Evolutionary conservation across 2,797 vertebrate genomes (phyloP).

Genomic region (Tragelaphus oryx): DNA sequence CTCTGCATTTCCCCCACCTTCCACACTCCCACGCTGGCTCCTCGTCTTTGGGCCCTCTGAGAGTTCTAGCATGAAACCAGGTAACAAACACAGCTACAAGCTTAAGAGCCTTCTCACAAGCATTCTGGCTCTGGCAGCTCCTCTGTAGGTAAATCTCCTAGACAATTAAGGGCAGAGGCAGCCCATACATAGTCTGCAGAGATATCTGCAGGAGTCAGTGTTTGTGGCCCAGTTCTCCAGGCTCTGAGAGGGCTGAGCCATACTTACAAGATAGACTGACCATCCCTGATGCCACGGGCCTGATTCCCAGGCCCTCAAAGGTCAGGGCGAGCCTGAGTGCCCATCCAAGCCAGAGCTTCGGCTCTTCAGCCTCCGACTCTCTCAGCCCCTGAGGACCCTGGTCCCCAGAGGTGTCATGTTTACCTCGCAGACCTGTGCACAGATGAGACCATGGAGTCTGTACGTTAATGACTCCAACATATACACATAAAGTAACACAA

Average conservation of each 20-base stretch:
- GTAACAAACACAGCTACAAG: neutral
- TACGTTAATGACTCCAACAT: neutral
- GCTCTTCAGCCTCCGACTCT: neutral
- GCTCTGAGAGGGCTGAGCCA: neutral
- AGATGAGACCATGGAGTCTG: neutral
- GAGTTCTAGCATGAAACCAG: neutral
- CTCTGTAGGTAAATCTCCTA: neutral
- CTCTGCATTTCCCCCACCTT: neutral
- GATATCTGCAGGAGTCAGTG: neutral
- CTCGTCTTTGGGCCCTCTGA: neutral
- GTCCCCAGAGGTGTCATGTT: neutral
- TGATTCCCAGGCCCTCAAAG: neutral
- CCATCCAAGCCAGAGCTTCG: neutral
- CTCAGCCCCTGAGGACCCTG: neutral
- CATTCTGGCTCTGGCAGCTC: neutral
- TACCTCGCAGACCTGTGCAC: neutral
- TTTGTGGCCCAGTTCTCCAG: neutral
- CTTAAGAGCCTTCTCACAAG: neutral
- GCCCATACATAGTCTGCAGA: neutral
- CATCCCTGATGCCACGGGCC: neutral
- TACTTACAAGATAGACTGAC: neutral
- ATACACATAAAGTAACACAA: neutral
- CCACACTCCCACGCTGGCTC: neutral
- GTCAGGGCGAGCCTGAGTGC: neutral
- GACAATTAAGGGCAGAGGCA: neutral